Conservation (phyloP, 1,140 invertebrate genomes). For the Drosophila kikkawai region DNA sequence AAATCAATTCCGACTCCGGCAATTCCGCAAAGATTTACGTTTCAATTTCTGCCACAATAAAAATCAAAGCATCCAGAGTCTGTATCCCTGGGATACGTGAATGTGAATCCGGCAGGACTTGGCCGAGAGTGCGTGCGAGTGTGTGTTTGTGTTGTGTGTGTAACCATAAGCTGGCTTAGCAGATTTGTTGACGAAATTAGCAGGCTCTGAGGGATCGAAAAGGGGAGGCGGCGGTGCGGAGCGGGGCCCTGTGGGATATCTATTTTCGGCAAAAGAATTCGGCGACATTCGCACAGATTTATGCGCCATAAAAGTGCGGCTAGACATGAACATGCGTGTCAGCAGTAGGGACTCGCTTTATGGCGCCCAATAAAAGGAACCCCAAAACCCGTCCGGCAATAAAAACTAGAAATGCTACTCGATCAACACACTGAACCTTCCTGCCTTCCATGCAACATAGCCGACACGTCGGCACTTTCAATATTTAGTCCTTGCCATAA, state of each 20-base stretch:
- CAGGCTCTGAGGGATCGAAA: slow-evolving; percentile 20
- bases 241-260: slow-evolving; percentile 29
- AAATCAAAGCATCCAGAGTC: slow-evolving; percentile 30
- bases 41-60: slow-evolving; percentile 56
- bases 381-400: slow-evolving; percentile 17
- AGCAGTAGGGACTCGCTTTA: slow-evolving; percentile 50
- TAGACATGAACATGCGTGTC: slow-evolving; percentile 50
- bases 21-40: slow-evolving; percentile 54
- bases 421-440: slow-evolving; percentile 27
- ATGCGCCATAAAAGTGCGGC: slow-evolving; percentile 68
- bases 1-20: slow-evolving; percentile 40
- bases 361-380: slow-evolving; percentile 58
- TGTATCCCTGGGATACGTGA: slow-evolving; percentile 14
- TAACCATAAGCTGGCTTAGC: slow-evolving; percentile 51
- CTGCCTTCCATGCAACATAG: not conserved
- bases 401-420: slow-evolving; percentile 29
- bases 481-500: slow-evolving; percentile 25
- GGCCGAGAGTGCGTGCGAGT: slow-evolving; percentile 6
- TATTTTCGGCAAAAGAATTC: slow-evolving; percentile 55
- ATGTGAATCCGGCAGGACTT: slow-evolving; percentile 12
- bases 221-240: slow-evolving; percentile 5
- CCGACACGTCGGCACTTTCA: slow-evolving; percentile 5
- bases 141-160: slow-evolving; percentile 28
- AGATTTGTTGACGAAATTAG: slow-evolving; percentile 60
- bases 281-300: slow-evolving; percentile 67